These are phyloP conservation scores for Homarus gammarus DNA, from an alignment of 2,888 invertebrate genomes.

Conservation along the genomic window DNA sequence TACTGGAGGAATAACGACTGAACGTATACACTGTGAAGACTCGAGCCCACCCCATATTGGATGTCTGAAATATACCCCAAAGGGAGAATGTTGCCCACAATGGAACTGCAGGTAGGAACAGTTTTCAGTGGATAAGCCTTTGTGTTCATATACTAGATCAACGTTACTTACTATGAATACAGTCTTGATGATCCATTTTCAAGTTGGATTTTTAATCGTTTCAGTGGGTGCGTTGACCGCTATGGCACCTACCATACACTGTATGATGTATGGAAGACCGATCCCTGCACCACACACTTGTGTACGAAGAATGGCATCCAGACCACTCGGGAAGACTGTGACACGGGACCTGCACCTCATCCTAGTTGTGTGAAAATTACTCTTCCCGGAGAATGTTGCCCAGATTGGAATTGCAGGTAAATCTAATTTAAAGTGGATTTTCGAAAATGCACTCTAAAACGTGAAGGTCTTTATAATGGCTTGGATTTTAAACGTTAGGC, in stretches of 20 bases:
- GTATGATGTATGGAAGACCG: not conserved
- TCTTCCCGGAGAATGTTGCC: not conserved
- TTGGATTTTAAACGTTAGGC: no score
- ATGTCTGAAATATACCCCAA: not conserved
- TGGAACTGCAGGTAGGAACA: constrained; percentile 9
- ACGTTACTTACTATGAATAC: no score
- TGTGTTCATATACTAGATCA: no score
- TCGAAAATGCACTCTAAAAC: no score
- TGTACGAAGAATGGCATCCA: not conserved
- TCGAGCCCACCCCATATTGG: not conserved
- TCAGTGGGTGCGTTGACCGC: not conserved
- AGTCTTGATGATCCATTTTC: no score
- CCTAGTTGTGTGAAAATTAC: not conserved
- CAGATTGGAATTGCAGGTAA: constrained; percentile 4
- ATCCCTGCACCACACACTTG: not conserved
- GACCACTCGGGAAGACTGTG: not conserved
- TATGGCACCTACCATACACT: not conserved
- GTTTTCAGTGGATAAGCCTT: not conserved
- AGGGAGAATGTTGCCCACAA: constrained; percentile 12
- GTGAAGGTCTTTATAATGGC: no score
- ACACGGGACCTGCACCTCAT: not conserved
- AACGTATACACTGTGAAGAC: not conserved
- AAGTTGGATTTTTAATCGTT: not conserved
- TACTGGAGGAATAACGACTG: not conserved
- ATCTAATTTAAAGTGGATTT: no score